These are phyloP conservation scores for Spilosoma lubricipeda DNA, from an alignment of 2,888 invertebrate genomes.

Conservation along the genomic window DNA sequence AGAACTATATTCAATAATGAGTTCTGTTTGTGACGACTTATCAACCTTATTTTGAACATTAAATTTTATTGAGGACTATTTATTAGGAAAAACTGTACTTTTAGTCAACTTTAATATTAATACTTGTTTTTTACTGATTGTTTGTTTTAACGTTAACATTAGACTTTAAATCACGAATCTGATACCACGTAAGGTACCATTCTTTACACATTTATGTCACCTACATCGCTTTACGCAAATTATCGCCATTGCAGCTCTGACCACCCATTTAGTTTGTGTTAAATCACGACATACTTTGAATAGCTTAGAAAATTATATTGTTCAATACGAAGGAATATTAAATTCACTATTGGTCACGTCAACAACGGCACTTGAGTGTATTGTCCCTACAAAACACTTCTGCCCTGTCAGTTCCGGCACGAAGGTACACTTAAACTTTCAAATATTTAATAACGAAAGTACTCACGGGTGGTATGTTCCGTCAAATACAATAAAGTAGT, in stretches of 20 bases:
- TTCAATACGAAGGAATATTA: neutral
- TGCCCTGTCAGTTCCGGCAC: conserved; percentile 14
- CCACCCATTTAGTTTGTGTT: conserved; percentile 5
- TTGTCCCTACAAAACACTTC: conserved; percentile 22
- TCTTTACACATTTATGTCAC: too few species aligned
- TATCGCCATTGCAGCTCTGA: neutral
- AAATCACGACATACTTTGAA: neutral
- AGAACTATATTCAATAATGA: neutral
- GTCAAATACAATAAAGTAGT: conserved; percentile 75
- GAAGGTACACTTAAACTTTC: conserved; percentile 32
- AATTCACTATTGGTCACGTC: neutral
- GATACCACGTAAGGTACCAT: neutral
- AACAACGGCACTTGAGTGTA: neutral
- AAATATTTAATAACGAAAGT: conserved; percentile 57
- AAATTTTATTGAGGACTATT: neutral
- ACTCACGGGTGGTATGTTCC: conserved; percentile 76
- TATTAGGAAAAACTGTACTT: neutral
- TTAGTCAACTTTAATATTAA: too few species aligned
- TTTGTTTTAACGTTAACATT: too few species aligned
- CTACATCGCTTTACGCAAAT: neutral
- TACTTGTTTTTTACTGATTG: too few species aligned
- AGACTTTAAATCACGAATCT: neutral
- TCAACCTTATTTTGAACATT: neutral
- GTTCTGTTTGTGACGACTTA: neutral
- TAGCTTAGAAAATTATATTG: conserved; percentile 1